Percentiles rank a stretch among this genome's conserved stretches.
Conservation (phyloP, 2,113 vertebrate genomes). For the Megaptera novaeangliae region DNA sequence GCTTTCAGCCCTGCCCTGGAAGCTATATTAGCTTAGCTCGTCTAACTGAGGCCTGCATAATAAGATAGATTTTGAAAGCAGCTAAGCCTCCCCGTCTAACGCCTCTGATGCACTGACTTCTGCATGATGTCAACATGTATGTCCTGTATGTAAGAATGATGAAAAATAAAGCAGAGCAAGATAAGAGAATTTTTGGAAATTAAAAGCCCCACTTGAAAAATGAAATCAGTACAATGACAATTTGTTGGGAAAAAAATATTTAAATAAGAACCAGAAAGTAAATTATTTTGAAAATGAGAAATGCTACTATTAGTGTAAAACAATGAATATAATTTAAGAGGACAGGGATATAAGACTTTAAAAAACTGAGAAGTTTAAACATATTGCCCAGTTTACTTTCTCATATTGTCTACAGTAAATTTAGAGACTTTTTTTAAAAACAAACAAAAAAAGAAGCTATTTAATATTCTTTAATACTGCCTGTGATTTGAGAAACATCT, state of each 20-base stretch:
- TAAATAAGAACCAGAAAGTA: background rate
- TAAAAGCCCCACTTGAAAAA: background rate
- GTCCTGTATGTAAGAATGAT: background rate
- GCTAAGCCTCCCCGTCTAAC: background rate
- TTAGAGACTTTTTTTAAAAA: background rate
- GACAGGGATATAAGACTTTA: background rate
- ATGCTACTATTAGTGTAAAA: background rate
- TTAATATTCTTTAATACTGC: background rate
- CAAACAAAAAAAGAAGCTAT: background rate
- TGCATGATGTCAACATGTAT: background rate
- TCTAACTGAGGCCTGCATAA: background rate
- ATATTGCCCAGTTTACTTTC: slow-evolving; percentile 3
- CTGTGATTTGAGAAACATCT: slow-evolving; percentile 20
- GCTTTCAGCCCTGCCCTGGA: background rate
- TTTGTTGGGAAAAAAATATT: background rate
- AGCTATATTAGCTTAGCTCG: background rate
- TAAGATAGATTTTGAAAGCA: background rate
- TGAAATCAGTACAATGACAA: background rate
- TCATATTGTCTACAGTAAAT: background rate
- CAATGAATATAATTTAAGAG: background rate
- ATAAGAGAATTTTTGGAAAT: background rate
- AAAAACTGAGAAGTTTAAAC: slow-evolving; percentile 8
- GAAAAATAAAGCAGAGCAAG: background rate
- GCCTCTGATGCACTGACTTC: background rate
- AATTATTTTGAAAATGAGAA: slow-evolving; percentile 22